Conservation (phyloP, 1,140 invertebrate genomes). For the Drosophila kikkawai region DNA sequence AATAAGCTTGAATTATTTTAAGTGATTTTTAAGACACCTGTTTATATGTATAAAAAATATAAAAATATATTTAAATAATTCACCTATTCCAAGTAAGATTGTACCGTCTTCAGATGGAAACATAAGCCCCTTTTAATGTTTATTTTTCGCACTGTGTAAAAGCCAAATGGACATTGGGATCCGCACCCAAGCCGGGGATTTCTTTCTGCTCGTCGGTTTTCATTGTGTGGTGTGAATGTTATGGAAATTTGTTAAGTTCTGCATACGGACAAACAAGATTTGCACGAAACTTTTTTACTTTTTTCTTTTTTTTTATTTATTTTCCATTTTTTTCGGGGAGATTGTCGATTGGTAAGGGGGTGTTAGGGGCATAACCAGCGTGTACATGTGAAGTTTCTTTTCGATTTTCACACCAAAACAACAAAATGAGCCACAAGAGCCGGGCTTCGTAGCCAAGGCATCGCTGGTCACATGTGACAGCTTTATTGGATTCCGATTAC, state of each 20-base stretch:
- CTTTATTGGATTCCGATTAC: constrained; percentile 81
- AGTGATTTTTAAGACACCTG: background rate
- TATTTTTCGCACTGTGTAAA: constrained; percentile 19
- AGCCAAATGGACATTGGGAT: constrained; percentile 36
- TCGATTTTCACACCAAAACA: constrained; percentile 79
- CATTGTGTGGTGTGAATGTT: constrained; percentile 80
- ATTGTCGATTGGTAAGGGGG: background rate
- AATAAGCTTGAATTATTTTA: background rate
- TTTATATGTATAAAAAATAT: background rate
- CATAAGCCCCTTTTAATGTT: background rate
- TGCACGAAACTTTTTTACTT: constrained; percentile 64
- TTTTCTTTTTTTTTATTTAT: constrained; percentile 6
- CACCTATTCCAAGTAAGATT: background rate
- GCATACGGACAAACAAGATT: constrained; percentile 75
- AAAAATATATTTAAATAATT: background rate
- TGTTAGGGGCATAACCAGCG: constrained; percentile 25
- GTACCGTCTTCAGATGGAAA: too few species aligned
- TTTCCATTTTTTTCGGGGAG: background rate
- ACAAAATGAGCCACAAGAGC: constrained; percentile 52
- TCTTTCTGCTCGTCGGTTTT: constrained; percentile 55
- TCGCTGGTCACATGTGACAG: constrained; percentile 73
- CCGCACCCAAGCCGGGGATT: constrained; percentile 53
- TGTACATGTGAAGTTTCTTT: constrained; percentile 71
- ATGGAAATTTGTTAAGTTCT: constrained; percentile 83
- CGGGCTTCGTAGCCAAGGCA: constrained; percentile 27